Evolutionary conservation across 2,113 vertebrate species (phyloP), one percentile per base, ranked within the genome.

Genomic region (Talpa occidentalis): DNA sequence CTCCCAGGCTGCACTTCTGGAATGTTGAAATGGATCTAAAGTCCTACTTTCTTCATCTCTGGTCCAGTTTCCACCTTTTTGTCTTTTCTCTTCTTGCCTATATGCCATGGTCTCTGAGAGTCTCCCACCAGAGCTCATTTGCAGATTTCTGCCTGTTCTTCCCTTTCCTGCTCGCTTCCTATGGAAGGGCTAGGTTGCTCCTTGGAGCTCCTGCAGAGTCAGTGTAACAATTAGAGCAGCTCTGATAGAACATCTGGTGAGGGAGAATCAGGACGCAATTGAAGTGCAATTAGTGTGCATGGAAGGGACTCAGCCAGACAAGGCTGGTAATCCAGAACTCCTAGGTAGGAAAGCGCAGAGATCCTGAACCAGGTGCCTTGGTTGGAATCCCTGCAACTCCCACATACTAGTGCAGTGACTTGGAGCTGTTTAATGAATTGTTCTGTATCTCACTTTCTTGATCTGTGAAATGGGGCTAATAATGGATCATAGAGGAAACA

Each of bases 291-390:
- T 22, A 26, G 0, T 37, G 84, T 32, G 4, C 5, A 0, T 0
- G 4, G 4, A 37, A 76, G 37, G 15, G 11, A 26, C 56, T 22
- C 12, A 32, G 16, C 1, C 26, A 60, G 3, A 15, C 1, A 26
- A 44, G 0, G 1, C 0, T 56, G 12, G 40, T 1, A 1, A 4
- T 24, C 42, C 44, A 76, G 47, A 19, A 40, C 15, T 37, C 35
- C 2, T 35, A 73, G 47, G 12, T 9, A 3, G 32, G 26, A 35
- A 52, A 66, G 9, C 52, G 28, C 44, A 80, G 62, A 70, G 19
- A 22, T 17, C 28, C 30, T 10, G 1, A 37, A 47, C 15, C 0
- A 17, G 32, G 10, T 3, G 32, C 32, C 49, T 42, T 15, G 52
- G 47, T 52, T 52, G 47, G 54, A 80, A 73, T 60, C 15, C 32